Percentiles rank a stretch among this genome's conserved stretches.
These are phyloP conservation scores for Phyllostomus discolor DNA, from an alignment of 2,113 vertebrate species.

Conservation along the genomic window DNA sequence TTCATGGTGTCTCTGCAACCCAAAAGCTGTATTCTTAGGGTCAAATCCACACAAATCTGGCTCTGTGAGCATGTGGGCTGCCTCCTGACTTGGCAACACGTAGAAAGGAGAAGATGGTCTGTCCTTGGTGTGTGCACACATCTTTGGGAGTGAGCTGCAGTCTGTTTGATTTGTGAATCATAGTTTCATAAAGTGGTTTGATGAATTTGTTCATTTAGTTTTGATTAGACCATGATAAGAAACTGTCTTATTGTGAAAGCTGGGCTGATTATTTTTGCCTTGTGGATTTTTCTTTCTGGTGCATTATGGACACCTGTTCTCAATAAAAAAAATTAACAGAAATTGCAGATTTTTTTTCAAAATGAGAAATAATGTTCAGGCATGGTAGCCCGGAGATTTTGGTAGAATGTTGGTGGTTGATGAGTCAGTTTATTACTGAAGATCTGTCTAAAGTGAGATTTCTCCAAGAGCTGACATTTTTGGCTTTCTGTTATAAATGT, in stretches of 20 bases:
- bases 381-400: not conserved
- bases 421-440: slow-evolving; percentile 17
- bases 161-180: slow-evolving; percentile 28
- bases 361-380: not conserved
- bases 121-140: too few species aligned
- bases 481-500: slow-evolving; percentile 15
- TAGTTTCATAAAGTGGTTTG: slow-evolving; percentile 21
- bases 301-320: not conserved
- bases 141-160: not conserved
- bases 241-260: not conserved
- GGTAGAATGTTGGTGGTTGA: not conserved
- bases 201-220: slow-evolving; percentile 42
- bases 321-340: not conserved
- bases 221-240: slow-evolving; percentile 17
- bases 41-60: not conserved
- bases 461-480: slow-evolving; percentile 11
- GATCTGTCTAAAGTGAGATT: not conserved
- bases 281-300: not conserved
- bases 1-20: not conserved
- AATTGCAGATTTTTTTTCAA: not conserved
- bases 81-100: not conserved
- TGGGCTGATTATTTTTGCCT: slow-evolving; percentile 7
- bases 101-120: not conserved
- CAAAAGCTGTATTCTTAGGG: not conserved
- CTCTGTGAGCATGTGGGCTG: not conserved